Evolutionary conservation across 1,140 invertebrate species (phyloP), one percentile per base, ranked within the genome.

Genomic region (Pissodes strobi): DNA sequence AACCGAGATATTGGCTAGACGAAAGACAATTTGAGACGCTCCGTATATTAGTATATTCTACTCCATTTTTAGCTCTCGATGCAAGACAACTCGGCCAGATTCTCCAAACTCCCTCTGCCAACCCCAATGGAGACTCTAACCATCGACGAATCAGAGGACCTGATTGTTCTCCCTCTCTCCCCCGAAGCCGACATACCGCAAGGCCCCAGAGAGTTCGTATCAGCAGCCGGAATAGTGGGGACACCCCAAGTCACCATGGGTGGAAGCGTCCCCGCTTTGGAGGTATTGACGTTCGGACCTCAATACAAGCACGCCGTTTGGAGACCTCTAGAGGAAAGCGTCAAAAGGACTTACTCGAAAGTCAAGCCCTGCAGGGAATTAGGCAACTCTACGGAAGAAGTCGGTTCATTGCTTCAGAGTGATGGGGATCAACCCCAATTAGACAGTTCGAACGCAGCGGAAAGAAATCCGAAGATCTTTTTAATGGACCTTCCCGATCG

Each of bases 121-220:
- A n/a, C n/a, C n/a, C n/a, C 18, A 5, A 38, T 38, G 13, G 34
- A 34, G 37, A 25, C 38, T 6, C 13, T 53, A 18, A 56, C 39
- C 9, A 19, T 64, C 5, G 60, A 64, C 4, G 61, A 56, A 23
- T 34, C 61, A 1, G 22, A 13, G 12, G 75, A 79, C 52, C 69
- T 77, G 13, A 56, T 77, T n/a, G 75, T 76, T 34, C 64, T 78
- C 34, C 76, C 76, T 10, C 48, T 78, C 23, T 74, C 77, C 18
- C 73, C 76, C 27, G 71, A 76, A 45, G 69, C 76, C 57, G 80
- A 76, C 66, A 62, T 39, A 19, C 43, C 48, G 2, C 49, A 23
- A 12, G 52, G 43, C 2, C 51, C 39, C 9, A 55, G 25, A 41
- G 57, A 49, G 12, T 59, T 13, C 17, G 22, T 59, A 22, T 37